Evolutionary conservation across 2,888 invertebrate species (phyloP), one percentile per base, ranked within the genome.

Genomic region (Cephus pygmeus): DNA sequence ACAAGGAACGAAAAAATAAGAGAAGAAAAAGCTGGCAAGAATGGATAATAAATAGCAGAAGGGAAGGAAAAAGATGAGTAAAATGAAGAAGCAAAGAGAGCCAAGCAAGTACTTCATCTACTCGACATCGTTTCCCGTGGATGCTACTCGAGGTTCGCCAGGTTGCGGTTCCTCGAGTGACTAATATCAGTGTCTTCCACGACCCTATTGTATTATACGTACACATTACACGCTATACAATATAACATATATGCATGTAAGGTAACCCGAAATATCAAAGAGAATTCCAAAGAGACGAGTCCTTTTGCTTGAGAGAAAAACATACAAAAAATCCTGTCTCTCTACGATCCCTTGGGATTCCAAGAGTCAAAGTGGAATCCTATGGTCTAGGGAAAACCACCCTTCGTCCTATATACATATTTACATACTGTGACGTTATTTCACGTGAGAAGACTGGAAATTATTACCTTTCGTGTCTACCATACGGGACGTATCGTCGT

Each of bases 21-120:
- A 75, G 73, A 76, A 73, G 35, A 71, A 40, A 68, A 36, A 68
- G 33, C 40, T n/a, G 1, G 15, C 12, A 30, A 73, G 30, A 56
- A 12, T 30, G 69, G 69, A 75, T 77, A 40, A 34, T 68, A 78
- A 69, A 73, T 30, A 33, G n/a, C 30, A 75, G 68, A 69, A 76
- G 35, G 56, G 12, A 31, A 35, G 56, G 34, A 56, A 56, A 56
- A 23, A 9, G 23, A 56, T 56, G 56, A 56, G 23, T 23, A 56
- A 56, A 56, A 56, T 56, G 56, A 56, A 23, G 56, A 56, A 56
- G 56, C 23, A 23, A 56, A 56, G 56, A 56, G 23, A 56, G 56
- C 2, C 23, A 56, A 56, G 56, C 2, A 56, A 56, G 56, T 56
- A 56, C 56, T 56, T 56, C 23, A 56, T 56, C 23, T 56, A 56